Percentiles rank a stretch among this genome's conserved stretches.
These are phyloP conservation scores for Phataginus tricuspis DNA, from an alignment of 2,797 vertebrate genomes.

Conservation along the genomic window DNA sequence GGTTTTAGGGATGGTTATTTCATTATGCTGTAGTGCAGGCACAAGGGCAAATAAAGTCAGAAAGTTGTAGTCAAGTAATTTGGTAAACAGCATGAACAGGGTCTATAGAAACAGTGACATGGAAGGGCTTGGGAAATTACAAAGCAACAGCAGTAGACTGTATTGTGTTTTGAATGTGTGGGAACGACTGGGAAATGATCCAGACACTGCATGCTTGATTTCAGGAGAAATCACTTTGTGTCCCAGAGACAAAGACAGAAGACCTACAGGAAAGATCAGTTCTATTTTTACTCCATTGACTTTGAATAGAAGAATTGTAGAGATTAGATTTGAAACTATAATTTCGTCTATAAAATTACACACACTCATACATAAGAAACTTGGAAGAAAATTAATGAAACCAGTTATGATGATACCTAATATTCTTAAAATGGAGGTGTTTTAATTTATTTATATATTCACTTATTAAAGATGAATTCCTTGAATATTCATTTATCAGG, in stretches of 20 bases:
- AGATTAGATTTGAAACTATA: neutral
- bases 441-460: neutral
- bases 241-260: conserved; percentile 9
- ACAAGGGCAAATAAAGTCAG: neutral
- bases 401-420: neutral
- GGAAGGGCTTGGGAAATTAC: neutral
- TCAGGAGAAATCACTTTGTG: neutral
- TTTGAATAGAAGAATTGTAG: neutral
- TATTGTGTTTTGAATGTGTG: conserved; percentile 22
- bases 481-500: neutral
- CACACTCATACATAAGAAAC: neutral
- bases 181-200: neutral
- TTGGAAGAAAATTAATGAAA: neutral
- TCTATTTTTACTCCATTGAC: neutral
- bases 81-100: conserved; percentile 45
- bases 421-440: neutral
- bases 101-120: neutral
- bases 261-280: neutral
- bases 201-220: neutral
- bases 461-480: neutral
- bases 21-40: neutral
- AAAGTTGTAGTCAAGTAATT: conserved; percentile 8
- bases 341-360: neutral
- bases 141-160: neutral
- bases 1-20: neutral